Evolutionary conservation across 2,888 invertebrate species (phyloP).

Genomic region (Rosalia funebris): DNA sequence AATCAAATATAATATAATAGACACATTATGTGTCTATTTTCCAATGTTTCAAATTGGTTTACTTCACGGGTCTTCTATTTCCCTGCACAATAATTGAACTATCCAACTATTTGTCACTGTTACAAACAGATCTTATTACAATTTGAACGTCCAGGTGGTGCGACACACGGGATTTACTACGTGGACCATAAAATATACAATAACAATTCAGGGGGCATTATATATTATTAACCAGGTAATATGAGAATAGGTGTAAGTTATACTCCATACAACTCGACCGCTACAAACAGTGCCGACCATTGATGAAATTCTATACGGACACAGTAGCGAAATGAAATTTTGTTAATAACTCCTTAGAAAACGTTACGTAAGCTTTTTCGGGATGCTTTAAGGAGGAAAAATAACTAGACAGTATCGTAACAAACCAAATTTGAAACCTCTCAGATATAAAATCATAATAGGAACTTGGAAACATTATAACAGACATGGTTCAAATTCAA

Average conservation of each 20-base stretch:
- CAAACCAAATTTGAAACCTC: no score
- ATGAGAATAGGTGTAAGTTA: conserved; percentile 62
- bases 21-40: no score
- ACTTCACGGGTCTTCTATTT: no score
- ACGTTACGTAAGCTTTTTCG: conserved; percentile 1
- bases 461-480: no score
- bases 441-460: no score
- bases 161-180: conserved; percentile 41
- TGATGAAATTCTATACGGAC: conserved; percentile 36
- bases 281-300: conserved; percentile 53
- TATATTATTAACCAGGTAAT: conserved; percentile 60
- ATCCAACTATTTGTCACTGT: conserved; percentile 28
- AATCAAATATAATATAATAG: no score
- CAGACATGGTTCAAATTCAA: no score
- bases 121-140: conserved; percentile 45
- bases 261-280: conserved; percentile 45
- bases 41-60: no score
- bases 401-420: no score
- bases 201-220: conserved; percentile 56
- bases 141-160: conserved; percentile 47
- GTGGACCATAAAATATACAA: conserved; percentile 45
- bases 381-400: not conserved
- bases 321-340: conserved; percentile 38
- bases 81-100: conserved; percentile 7
- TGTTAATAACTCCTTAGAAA: conserved; percentile 29